Evolutionary conservation across 2,888 invertebrate genomes (phyloP), one percentile per base, ranked within the genome.

Genomic region (Schizotus pectinicornis): DNA sequence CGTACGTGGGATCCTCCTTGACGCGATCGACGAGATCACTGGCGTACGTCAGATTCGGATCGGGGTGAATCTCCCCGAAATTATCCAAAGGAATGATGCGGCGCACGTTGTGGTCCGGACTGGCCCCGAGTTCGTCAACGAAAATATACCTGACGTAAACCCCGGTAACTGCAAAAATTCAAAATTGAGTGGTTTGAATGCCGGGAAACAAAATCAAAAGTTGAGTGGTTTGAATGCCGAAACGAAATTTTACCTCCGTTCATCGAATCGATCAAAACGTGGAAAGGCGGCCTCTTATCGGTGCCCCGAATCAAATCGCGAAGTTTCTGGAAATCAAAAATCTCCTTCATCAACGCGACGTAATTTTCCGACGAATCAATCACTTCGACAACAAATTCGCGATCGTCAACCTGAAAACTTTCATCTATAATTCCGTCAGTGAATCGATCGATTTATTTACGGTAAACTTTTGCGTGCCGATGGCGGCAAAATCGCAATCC

Each of bases 11-110:
- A 51, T 90, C 87, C 53, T 78, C 78, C 67, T 78, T 81, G 72
- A 85, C 84, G 74, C 77, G 82, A 70, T 79, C 85, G 68, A 93
- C 92, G 51, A 93, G 83, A 70, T 88, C 87, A 63, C 85, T 85
- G 48, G 92, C 93, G 77, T 94, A 93, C 0, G 92, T 92, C 56
- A 93, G 84, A 83, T 99, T 99, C 12, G 99, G 99, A 84, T 99
- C 99, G 0, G 99, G 99, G 81, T 94, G 95, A 57, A 90, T 85
- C 33, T 97, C 97, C 1, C 98, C 98, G 79, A 99, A 99, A 82
- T 99, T 98, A 64, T 92, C 91, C 54, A 97, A 81, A 0, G 97
- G 95, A 0, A 84, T 85, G 37, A 88, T 87, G 0, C 94, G 87
- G 0, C 94, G 87, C 3, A 92, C 88, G 32, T 74, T 77, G 72